Conservation (phyloP, 1,140 invertebrate species). For the Lerema accius region DNA sequence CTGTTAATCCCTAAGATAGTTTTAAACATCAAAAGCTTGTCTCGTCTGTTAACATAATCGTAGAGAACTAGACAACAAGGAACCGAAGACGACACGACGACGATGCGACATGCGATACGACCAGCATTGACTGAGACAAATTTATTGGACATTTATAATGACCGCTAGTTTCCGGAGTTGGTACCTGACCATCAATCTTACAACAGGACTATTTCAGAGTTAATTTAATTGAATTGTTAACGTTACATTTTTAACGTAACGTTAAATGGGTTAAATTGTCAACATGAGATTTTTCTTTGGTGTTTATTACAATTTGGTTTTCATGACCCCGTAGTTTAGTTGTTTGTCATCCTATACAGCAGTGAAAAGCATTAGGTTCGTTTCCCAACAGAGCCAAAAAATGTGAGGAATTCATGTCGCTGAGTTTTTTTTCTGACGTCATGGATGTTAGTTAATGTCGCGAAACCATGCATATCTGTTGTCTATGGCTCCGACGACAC, state of each 20-base stretch:
- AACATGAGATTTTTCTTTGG: constrained; percentile 3
- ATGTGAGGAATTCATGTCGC: too few relatives aligned
- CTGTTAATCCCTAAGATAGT: not conserved
- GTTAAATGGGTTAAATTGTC: too few relatives aligned
- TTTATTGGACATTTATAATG: constrained; percentile 47
- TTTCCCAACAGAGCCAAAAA: too few relatives aligned
- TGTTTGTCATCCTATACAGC: too few relatives aligned
- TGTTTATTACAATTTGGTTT: not conserved
- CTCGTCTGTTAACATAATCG: constrained; percentile 2
- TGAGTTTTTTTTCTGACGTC: too few relatives aligned
- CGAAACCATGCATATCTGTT: too few relatives aligned
- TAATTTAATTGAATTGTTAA: constrained; percentile 16
- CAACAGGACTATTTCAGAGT: constrained; percentile 3
- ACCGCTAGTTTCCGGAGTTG: constrained; percentile 45
- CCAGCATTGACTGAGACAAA: constrained; percentile 48
- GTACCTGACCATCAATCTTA: constrained; percentile 40
- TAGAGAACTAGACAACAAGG: not conserved
- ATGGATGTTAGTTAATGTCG: too few relatives aligned
- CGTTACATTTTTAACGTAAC: too few relatives aligned
- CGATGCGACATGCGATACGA: constrained; percentile 26
- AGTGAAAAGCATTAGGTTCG: too few relatives aligned
- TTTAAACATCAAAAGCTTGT: constrained; percentile 1
- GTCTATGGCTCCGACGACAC: too few relatives aligned
- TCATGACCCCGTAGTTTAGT: too few relatives aligned
- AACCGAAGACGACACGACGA: not conserved